Evolutionary conservation across 2,888 invertebrate genomes (phyloP).

Genomic region (Ecliptopera silaceata): DNA sequence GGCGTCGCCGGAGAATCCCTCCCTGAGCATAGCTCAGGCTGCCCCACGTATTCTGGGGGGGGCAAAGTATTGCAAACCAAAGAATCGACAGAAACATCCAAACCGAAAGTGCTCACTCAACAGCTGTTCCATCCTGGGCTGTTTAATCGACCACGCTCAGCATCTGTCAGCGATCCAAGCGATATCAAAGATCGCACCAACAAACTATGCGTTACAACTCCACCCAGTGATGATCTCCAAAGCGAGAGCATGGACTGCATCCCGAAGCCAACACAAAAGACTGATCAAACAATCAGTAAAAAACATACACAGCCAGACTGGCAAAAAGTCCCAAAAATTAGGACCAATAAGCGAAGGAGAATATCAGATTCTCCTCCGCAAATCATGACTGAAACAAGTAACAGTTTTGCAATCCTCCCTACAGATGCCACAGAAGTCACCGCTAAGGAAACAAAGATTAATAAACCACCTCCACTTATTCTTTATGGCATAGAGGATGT

Average conservation of each 20-base stretch:
- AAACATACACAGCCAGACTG: background rate
- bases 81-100: background rate
- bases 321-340: background rate
- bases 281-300: background rate
- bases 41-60: no score
- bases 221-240: background rate
- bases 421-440: background rate
- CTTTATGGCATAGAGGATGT: background rate
- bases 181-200: no score
- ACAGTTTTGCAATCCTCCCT: background rate
- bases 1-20: no score
- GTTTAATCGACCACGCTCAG: no score
- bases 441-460: background rate
- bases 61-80: conserved; percentile 1
- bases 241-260: background rate
- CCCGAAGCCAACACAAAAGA: background rate
- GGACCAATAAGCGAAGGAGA: background rate
- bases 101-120: no score
- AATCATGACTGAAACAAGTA: background rate
- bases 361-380: no score
- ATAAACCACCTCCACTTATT: background rate
- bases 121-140: no score
- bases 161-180: no score
- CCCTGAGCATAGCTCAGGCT: no score
- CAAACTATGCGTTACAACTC: no score